Evolutionary conservation across 2,113 vertebrate species (phyloP).

Genomic region (Erinaceus europaeus): DNA sequence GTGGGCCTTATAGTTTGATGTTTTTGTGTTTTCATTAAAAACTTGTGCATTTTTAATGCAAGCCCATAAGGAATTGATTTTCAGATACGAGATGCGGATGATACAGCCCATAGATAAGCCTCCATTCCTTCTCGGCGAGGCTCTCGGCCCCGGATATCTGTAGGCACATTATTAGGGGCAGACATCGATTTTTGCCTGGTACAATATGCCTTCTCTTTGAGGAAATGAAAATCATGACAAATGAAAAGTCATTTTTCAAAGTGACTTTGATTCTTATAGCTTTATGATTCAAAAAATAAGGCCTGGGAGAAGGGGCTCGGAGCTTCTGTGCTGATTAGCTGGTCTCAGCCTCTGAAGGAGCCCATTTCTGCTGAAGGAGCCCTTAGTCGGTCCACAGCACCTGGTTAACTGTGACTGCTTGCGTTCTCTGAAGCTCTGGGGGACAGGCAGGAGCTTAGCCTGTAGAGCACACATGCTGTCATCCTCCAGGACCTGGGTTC

Average conservation of each 20-base stretch:
- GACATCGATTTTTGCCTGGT: conserved; percentile 51
- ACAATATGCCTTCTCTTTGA: conserved; percentile 56
- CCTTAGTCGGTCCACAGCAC: neutral
- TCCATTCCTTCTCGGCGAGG: neutral
- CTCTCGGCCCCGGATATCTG: conserved; percentile 6
- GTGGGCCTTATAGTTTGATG: neutral
- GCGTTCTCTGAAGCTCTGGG: neutral
- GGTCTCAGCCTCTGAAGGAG: neutral
- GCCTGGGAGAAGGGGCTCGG: neutral
- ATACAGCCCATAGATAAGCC: conserved; percentile 20
- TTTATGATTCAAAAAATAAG: conserved; percentile 17
- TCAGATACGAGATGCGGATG: neutral
- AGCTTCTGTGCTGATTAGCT: neutral
- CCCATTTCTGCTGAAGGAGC: neutral
- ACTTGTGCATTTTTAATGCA: conserved; percentile 11
- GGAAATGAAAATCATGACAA: conserved; percentile 67
- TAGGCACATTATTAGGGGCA: conserved; percentile 8
- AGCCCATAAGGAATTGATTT: conserved; percentile 18
- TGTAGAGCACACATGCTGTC: neutral
- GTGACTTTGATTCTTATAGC: conserved; percentile 49
- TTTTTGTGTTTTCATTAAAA: conserved; percentile 45
- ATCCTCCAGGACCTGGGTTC: neutral
- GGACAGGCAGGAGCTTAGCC: too few species aligned
- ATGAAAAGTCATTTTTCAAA: conserved; percentile 66
- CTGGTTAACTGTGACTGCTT: rapidly evolving